Evolutionary conservation across 2,797 vertebrate genomes (phyloP), one percentile per base, ranked within the genome.

Genomic region (Tauraco hartlaubi): DNA sequence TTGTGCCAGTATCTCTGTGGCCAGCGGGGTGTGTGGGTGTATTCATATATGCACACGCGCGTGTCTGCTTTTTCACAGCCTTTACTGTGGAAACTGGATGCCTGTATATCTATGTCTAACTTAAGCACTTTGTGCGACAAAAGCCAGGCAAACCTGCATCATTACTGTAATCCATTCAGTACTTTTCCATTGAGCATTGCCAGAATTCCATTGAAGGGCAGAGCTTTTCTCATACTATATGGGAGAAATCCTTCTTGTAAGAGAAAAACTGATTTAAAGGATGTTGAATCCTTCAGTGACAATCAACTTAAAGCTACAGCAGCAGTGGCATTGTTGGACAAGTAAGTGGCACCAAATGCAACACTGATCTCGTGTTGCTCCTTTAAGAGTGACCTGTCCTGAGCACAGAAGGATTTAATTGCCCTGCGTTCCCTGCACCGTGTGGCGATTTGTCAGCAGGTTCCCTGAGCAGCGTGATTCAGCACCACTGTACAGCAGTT

Each of bases 261-360:
- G 44, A 96, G 67, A 76, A 93, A 92, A 90, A 49, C 19, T 48
- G 64, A 51, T 85, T 85, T 87, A 59, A 85, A 74, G 29, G 54
- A n/a, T 71, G 13, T 77, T 82, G 78, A 48, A 85, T 89, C 55
- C 28, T 71, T 80, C 37, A 59, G 37, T 44, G 54, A 68, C 54
- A 73, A 94, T 72, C 31, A 33, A 75, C 61, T 92, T 77, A 44
- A 93, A 92, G 46, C 52, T 77, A 15, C 54, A 39, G 49, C 4
- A 6, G 37, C 37, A 77, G 49, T 3, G 6, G 23, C 69, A n/a
- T 20, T 69, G 51, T 68, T 63, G 67, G 58, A 59, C 3, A 11
- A 73, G 55, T 52, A 58, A 92, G 54, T 0, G 4, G 26, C 73
- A 92, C 54, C 69, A 77, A 72, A 88, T 35, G 18, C 15, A 8